These are phyloP conservation scores for Erithacus rubecula DNA, from an alignment of 2,797 vertebrate species.

Conservation along the genomic window DNA sequence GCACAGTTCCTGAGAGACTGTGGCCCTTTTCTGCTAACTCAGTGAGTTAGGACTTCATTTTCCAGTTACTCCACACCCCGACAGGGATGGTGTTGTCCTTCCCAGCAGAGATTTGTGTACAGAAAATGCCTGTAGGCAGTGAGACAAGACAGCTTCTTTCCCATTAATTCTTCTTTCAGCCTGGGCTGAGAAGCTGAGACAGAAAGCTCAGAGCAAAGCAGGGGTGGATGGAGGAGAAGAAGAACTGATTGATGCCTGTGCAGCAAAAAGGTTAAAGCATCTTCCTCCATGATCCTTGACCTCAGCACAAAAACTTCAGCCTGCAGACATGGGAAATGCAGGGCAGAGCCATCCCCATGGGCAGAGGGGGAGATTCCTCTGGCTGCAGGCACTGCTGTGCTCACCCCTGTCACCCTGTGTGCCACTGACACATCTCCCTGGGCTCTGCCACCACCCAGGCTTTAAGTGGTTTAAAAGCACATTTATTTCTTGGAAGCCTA, in stretches of 20 bases:
- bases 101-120: not conserved
- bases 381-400: not conserved
- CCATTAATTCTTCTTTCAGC: not conserved
- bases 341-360: not conserved
- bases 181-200: not conserved
- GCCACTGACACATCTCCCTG: not conserved
- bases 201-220: not conserved
- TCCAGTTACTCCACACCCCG: not conserved
- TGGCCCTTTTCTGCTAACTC: not conserved
- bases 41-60: not conserved
- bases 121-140: not conserved
- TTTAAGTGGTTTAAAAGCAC: conserved; percentile 12
- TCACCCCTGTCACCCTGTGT: not conserved
- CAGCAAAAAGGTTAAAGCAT: not conserved
- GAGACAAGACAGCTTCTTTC: not conserved
- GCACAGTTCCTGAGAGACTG: rapidly evolving
- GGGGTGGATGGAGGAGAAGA: rapidly evolving
- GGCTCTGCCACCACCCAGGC: not conserved
- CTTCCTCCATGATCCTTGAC: not conserved
- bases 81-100: not conserved
- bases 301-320: not conserved
- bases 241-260: not conserved
- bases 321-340: rapidly evolving
- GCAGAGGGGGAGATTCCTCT: not conserved
- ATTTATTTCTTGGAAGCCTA: conserved; percentile 49